Percentiles rank a stretch among this genome's conserved stretches.
These are phyloP conservation scores for Oceanodroma tethys DNA, from an alignment of 2,113 vertebrate species.

Conservation along the genomic window DNA sequence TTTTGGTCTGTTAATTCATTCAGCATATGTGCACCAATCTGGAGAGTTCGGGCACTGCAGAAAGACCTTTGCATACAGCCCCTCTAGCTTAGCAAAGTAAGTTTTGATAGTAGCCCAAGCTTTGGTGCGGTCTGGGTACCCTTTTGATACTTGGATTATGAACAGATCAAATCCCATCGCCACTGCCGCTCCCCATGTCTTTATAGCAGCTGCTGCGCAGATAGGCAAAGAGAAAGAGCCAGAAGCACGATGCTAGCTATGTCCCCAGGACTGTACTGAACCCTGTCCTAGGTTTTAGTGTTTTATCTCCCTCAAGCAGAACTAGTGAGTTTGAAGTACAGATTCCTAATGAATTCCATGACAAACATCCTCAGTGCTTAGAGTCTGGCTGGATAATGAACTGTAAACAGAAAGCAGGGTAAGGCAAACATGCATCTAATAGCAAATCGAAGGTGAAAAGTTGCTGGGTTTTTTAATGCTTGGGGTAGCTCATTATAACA, in stretches of 20 bases:
- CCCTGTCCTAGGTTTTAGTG: neutral
- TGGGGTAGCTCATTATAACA: neutral
- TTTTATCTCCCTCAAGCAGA: neutral
- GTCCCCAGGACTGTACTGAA: neutral
- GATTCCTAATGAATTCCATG: neutral
- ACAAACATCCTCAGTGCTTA: neutral
- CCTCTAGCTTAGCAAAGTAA: neutral
- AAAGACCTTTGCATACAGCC: neutral
- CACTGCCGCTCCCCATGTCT: neutral
- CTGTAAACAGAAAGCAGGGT: neutral
- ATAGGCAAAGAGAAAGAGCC: neutral
- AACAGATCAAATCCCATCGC: rapidly evolving
- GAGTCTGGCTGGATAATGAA: constrained; percentile 45
- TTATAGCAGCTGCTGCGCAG: neutral
- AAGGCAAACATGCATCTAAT: neutral
- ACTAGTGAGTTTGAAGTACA: neutral
- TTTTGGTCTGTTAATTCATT: neutral
- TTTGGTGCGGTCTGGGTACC: neutral
- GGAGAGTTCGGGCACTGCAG: neutral
- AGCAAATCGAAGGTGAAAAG: neutral
- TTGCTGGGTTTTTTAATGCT: neutral
- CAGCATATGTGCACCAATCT: neutral
- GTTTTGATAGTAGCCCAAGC: neutral
- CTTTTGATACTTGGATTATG: neutral
- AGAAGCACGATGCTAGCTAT: neutral